These are phyloP conservation scores for Mimachlamys varia DNA, from an alignment of 2,888 invertebrate genomes.

Conservation along the genomic window DNA sequence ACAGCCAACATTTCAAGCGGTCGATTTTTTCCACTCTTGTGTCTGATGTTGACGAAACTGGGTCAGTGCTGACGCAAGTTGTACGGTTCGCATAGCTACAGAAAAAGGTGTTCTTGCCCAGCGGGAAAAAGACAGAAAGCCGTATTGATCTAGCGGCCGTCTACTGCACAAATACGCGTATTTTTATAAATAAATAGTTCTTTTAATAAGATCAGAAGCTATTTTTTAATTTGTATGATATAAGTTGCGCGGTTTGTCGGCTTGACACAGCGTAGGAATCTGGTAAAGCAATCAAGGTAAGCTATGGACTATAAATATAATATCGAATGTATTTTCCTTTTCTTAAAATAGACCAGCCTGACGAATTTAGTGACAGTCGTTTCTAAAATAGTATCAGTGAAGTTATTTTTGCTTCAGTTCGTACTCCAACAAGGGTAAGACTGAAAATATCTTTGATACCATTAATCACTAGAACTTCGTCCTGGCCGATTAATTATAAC, in stretches of 20 bases:
- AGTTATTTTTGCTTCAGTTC: conserved; percentile 12
- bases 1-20: conserved; percentile 33
- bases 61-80: conserved; percentile 45
- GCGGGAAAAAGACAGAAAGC: conserved; percentile 34
- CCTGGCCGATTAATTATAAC: background rate
- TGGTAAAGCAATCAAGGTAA: conserved; percentile 23
- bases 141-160: conserved; percentile 5
- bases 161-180: conserved; percentile 29
- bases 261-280: conserved; percentile 26
- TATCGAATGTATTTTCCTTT: conserved; percentile 31
- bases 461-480: background rate
- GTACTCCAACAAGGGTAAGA: conserved; percentile 1
- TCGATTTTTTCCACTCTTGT: conserved; percentile 30
- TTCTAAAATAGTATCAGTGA: background rate
- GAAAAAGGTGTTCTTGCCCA: conserved; percentile 31
- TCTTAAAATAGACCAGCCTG: conserved; percentile 22
- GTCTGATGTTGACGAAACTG: conserved; percentile 39
- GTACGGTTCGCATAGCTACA: conserved; percentile 39
- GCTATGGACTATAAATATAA: conserved; percentile 17
- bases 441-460: background rate
- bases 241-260: conserved; percentile 14
- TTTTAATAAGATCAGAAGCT: conserved; percentile 28
- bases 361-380: conserved; percentile 34
- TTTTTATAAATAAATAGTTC: conserved; percentile 27
- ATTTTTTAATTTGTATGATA: conserved; percentile 23